A percentile compares a stretch with the other conserved stretches of the same genome.
Conservation (phyloP, 2,888 invertebrate genomes). For the Sinopyrophorus schimmeli region DNA sequence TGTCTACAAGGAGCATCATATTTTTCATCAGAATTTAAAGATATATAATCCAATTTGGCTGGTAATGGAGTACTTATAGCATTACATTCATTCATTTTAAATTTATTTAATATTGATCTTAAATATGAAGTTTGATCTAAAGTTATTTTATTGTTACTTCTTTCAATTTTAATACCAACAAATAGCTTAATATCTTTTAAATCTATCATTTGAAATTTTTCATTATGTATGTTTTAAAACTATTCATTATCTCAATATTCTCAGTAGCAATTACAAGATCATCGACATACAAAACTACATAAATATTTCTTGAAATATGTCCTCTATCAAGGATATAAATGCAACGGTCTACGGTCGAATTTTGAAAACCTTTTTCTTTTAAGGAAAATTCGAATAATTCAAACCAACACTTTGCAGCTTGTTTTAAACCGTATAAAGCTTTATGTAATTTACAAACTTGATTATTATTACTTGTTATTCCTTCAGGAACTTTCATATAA, state of each 20-base stretch:
- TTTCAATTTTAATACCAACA: conserved; percentile 33
- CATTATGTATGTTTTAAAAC: conserved; percentile 36
- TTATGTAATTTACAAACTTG: conserved; percentile 36
- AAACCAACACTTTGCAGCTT: conserved; percentile 33
- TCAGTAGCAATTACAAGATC: conserved; percentile 26
- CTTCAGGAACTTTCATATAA: conserved; percentile 35
- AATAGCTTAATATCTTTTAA: conserved; percentile 33
- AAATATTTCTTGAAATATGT: conserved; percentile 25
- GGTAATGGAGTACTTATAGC: conserved; percentile 1
- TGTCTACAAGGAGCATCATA: conserved; percentile 18
- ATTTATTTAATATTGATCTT: conserved; percentile 33
- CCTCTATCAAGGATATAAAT: conserved; percentile 29
- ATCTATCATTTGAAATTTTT: conserved; percentile 35
- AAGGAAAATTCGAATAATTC: conserved; percentile 18
- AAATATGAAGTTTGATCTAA: conserved; percentile 31
- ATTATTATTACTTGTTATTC: conserved; percentile 11
- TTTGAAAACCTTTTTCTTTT: conserved; percentile 22
- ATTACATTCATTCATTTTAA: conserved; percentile 35
- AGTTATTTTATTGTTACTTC: conserved; percentile 20
- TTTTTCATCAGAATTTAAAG: background rate
- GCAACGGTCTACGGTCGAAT: conserved; percentile 21
- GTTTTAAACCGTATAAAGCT: conserved; percentile 39
- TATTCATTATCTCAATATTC: conserved; percentile 19
- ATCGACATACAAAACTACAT: conserved; percentile 35
- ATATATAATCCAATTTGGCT: conserved; percentile 1